Conservation (phyloP, 2,797 vertebrate genomes). For the Lepus oiostolus region DNA sequence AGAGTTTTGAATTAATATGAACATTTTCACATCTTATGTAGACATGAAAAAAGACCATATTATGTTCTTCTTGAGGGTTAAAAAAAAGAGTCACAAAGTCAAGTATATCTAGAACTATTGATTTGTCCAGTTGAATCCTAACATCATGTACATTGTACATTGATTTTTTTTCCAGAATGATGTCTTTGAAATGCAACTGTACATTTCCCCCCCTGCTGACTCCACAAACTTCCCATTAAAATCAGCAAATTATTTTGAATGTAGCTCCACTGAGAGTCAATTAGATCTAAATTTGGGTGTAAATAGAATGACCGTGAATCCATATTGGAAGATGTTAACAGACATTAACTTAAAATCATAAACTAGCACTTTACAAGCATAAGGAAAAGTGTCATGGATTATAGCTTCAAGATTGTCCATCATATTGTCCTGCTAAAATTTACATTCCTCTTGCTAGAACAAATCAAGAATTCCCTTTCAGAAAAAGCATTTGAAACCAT, state of each 20-base stretch:
- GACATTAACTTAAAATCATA: slow-evolving; percentile 63
- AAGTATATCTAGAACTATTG: neutral
- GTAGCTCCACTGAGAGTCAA: slow-evolving; percentile 58
- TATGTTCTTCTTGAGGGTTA: neutral
- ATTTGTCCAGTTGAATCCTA: slow-evolving; percentile 38
- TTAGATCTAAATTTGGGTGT: slow-evolving; percentile 58
- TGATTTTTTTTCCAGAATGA: slow-evolving; percentile 62
- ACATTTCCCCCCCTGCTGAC: neutral
- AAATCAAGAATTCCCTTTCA: slow-evolving; percentile 1
- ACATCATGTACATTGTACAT: slow-evolving; percentile 15
- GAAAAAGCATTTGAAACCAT: neutral
- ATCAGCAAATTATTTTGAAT: slow-evolving; percentile 51
- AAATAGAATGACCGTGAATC: slow-evolving; percentile 56
- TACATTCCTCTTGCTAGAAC: neutral
- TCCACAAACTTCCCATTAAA: slow-evolving; percentile 51
- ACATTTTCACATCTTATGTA: neutral
- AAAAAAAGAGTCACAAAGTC: slow-evolving; percentile 15
- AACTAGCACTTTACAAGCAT: slow-evolving; percentile 65
- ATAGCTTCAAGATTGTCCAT: neutral
- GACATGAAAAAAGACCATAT: neutral
- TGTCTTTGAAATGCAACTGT: slow-evolving; percentile 14
- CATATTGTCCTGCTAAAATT: neutral
- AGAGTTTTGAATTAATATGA: slow-evolving; percentile 35
- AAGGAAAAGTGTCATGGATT: neutral
- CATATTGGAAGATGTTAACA: slow-evolving; percentile 66